A percentile compares a stretch with the other conserved stretches of the same genome.
Conservation (phyloP, 2,113 vertebrate genomes). For the Sinocyclocheilus grahami region DNA sequence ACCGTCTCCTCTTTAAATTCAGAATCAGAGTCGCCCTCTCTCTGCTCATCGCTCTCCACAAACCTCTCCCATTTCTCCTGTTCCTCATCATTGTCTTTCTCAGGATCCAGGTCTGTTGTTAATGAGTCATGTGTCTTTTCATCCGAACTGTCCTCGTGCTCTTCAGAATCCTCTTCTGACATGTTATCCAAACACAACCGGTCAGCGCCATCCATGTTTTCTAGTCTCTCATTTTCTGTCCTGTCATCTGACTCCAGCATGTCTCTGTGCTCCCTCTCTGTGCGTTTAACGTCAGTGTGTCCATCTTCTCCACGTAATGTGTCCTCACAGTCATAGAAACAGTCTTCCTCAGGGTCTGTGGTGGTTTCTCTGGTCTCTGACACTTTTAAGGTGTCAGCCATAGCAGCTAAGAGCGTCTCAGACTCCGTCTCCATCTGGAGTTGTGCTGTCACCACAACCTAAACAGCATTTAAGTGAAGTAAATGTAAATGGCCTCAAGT, state of each 20-base stretch:
- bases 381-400: no score
- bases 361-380: not conserved
- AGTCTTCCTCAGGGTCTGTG: constrained; percentile 57
- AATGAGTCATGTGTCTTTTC: not conserved
- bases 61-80: constrained; percentile 37
- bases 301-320: constrained; percentile 24
- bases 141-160: not conserved
- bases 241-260: not conserved
- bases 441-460: not conserved
- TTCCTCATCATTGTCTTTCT: not conserved
- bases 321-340: constrained; percentile 65
- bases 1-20: constrained; percentile 55
- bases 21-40: constrained; percentile 47
- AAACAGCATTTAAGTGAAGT: not conserved
- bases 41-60: constrained; percentile 44
- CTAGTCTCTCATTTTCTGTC: not conserved
- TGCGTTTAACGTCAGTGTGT: not conserved
- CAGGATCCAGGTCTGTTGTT: constrained; percentile 6
- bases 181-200: not conserved
- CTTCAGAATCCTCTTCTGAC: constrained; percentile 5
- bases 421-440: not conserved
- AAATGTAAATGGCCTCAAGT: not conserved
- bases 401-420: not conserved
- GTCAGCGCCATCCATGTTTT: not conserved
- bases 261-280: not conserved